phyloP scores from a whole-genome alignment of 1,140 invertebrate genomes.

The Leptoteleia sp. region DNA sequence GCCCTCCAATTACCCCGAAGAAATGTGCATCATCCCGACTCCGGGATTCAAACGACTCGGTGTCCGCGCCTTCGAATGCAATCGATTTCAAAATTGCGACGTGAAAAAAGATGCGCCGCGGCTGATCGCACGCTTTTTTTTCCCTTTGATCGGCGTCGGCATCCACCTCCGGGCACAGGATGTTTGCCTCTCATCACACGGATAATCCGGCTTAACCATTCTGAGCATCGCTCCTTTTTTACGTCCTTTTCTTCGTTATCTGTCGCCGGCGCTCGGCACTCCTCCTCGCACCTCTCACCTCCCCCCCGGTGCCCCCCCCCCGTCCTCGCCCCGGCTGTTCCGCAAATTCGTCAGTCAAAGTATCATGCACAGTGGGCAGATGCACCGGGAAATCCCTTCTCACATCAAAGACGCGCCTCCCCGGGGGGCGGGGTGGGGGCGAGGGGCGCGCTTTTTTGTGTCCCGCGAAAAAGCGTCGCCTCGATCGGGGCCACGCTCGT shows the following conservation, averaged over 20 bases:
- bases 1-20: constrained; percentile 34
- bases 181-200: constrained; percentile 75
- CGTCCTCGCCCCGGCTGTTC: constrained; percentile 8
- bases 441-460: constrained; percentile 48
- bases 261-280: constrained; percentile 17
- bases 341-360: constrained; percentile 68
- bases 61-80: constrained; percentile 19
- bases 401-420: constrained; percentile 59
- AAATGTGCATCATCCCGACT: constrained; percentile 20
- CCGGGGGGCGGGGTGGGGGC: constrained; percentile 13
- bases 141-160: constrained; percentile 49
- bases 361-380: constrained; percentile 77
- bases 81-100: constrained; percentile 46
- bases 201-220: constrained; percentile 80
- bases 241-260: constrained; percentile 49
- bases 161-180: constrained; percentile 63
- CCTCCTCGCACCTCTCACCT: too few species aligned
- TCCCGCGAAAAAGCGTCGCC: constrained; percentile 36
- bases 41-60: constrained; percentile 38
- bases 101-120: constrained; percentile 22
- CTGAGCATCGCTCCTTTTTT: constrained; percentile 62
- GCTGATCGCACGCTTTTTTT: constrained; percentile 52
- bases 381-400: constrained; percentile 71
- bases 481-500: too few species aligned
- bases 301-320: too few species aligned